phyloP scores from a whole-genome alignment of 2,113 vertebrate species.

The Myotis yumanensis region DNA sequence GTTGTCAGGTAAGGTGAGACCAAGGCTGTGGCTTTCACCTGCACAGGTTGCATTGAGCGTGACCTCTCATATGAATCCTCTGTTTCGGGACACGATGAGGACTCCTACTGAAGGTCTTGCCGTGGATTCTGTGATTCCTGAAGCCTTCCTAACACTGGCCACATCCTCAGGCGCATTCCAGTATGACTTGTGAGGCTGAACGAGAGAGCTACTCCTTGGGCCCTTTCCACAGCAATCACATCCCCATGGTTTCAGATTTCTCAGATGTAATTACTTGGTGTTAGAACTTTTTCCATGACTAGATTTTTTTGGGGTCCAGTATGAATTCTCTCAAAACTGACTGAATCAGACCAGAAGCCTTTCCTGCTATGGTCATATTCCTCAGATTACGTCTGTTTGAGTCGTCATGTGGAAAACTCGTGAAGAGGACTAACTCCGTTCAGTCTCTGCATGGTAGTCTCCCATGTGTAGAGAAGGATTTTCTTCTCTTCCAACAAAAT shows the following conservation, averaged over 20 bases:
- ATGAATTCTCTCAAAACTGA: conserved; percentile 49
- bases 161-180: neutral
- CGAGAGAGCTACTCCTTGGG: neutral
- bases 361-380: neutral
- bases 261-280: neutral
- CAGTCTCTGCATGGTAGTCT: neutral
- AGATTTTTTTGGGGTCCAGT: neutral
- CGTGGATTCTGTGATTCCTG: neutral
- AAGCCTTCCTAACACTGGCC: neutral
- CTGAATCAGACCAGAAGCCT: neutral
- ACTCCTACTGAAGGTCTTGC: conserved; percentile 74
- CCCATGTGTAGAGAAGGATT: neutral
- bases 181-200: neutral
- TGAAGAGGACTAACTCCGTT: neutral
- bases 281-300: neutral
- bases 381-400: neutral
- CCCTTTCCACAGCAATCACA: neutral
- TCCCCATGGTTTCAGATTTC: neutral
- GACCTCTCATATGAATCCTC: conserved; percentile 69
- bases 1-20: neutral
- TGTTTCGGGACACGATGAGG: conserved; percentile 55
- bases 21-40: neutral
- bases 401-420: conserved; percentile 25
- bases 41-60: neutral
- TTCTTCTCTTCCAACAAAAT: neutral